Base-by-base conservation (phyloP, 2,113 vertebrate species). In the Salvator merianae region DNA sequence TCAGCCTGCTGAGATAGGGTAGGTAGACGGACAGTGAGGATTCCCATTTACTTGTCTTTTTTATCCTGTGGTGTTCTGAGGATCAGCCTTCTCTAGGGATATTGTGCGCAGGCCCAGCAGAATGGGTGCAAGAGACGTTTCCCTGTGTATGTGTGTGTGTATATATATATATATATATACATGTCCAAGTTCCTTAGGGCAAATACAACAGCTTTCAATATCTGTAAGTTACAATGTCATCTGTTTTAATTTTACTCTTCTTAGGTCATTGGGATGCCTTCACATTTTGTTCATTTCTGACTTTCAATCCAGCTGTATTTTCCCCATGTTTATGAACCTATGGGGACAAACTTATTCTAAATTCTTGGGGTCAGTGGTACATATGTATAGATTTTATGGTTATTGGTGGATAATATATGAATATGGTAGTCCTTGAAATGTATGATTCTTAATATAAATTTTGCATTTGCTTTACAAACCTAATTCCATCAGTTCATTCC, bases 331-430 rank as follows among this genome's bases (percentile, higher is more conserved):
- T 91, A 87, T 32, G 85, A 83, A 77, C 74, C 43, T 32, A 50
- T 77, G 32, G 81, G 1, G 28, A 30, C 16, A 3, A 87, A 34
- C 28, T 73, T 89, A 89, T 91, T 86, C 93, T 94, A 93, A 94
- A 92, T n/a, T 68, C 66, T 53, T 87, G 81, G 89, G 87, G 91
- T 86, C 43, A 89, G 8, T 9, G 22, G 12, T 66, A 66, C 9
- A 26, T 66, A 10, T 26, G 6, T 30, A 68, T 68, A 68, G 84
- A 73, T 73, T 83, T 92, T 50, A 2, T 9, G 74, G 30, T 84
- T 81, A 87, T 84, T 73, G 71, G 74, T 72, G 66, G 6, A 14
- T 40, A 75, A n/a, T 12, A 40, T 93, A n/a, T 0, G 0, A 82
- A 50, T 24, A 36, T 5, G 87, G 40, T 59, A 68, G 53, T 28